Evolutionary conservation across 1,140 invertebrate species (phyloP).

Genomic region (Cotesia chilonis): DNA sequence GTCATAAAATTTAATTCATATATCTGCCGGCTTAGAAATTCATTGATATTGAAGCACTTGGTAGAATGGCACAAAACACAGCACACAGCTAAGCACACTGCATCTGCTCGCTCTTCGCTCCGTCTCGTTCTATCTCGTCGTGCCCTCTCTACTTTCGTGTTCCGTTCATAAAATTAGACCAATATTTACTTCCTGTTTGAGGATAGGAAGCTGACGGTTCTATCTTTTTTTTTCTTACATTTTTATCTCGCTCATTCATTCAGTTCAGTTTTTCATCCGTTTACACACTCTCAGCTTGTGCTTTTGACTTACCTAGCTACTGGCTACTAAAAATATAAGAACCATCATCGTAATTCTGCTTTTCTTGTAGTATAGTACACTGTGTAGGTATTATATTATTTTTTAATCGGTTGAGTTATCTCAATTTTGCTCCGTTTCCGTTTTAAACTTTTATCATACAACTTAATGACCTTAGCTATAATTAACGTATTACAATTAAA

Average conservation of each 20-base stretch:
- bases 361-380: too few species aligned
- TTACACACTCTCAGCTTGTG: background rate
- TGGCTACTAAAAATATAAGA: too few species aligned
- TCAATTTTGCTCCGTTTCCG: conserved; percentile 3
- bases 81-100: conserved; percentile 13
- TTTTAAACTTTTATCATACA: background rate
- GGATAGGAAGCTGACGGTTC: conserved; percentile 31
- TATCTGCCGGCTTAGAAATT: conserved; percentile 19
- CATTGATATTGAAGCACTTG: conserved; percentile 33
- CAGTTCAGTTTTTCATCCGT: background rate
- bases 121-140: conserved; percentile 26
- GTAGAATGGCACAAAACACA: background rate
- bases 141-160: conserved; percentile 11
- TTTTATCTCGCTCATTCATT: background rate
- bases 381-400: too few species aligned
- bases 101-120: conserved; percentile 26
- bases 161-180: conserved; percentile 48
- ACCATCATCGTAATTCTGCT: too few species aligned
- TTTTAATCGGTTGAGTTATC: too few species aligned
- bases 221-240: conserved; percentile 13
- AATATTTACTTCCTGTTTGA: conserved; percentile 48
- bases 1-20: conserved; percentile 31
- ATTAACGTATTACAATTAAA: too few species aligned
- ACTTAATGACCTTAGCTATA: background rate
- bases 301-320: background rate